phyloP scores from a whole-genome alignment of 2,113 vertebrate species.

The Ptilorrhoa leucosticta region DNA sequence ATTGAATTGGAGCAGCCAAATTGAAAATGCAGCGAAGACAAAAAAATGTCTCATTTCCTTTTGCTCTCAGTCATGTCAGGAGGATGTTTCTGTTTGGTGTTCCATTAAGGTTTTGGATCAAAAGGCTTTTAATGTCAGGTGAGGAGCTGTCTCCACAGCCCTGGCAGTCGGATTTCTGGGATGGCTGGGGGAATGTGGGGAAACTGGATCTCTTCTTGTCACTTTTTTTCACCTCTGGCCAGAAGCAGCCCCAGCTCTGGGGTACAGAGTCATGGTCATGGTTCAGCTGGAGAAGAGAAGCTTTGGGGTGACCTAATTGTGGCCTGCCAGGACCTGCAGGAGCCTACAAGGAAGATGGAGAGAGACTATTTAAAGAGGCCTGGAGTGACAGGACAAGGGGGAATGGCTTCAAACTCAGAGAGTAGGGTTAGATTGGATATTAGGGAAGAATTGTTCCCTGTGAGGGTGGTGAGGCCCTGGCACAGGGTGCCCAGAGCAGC shows the following conservation, averaged over 20 bases:
- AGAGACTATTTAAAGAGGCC: background rate
- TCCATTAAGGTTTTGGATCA: constrained; percentile 27
- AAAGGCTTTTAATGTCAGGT: background rate
- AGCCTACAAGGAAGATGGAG: background rate
- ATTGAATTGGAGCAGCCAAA: constrained; percentile 45
- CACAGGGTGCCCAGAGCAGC: background rate
- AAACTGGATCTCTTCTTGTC: background rate
- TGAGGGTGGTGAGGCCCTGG: background rate
- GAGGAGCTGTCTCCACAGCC: background rate
- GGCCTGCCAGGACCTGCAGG: background rate
- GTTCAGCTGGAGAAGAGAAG: background rate
- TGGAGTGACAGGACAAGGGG: background rate
- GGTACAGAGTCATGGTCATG: background rate
- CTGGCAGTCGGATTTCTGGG: background rate
- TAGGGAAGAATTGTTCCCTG: background rate
- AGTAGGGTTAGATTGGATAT: background rate
- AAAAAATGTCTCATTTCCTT: constrained; percentile 52
- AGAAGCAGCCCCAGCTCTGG: background rate
- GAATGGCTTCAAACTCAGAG: background rate
- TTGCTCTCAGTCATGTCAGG: constrained; percentile 40
- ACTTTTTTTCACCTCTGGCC: background rate
- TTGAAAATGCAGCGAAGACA: background rate
- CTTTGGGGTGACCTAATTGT: background rate
- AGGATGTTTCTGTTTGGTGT: constrained; percentile 50
- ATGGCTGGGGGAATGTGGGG: background rate